Percentiles rank a stretch among this genome's conserved stretches.
Evolutionary conservation across 2,797 vertebrate species (phyloP).

Genomic region (Nothura maculosa): DNA sequence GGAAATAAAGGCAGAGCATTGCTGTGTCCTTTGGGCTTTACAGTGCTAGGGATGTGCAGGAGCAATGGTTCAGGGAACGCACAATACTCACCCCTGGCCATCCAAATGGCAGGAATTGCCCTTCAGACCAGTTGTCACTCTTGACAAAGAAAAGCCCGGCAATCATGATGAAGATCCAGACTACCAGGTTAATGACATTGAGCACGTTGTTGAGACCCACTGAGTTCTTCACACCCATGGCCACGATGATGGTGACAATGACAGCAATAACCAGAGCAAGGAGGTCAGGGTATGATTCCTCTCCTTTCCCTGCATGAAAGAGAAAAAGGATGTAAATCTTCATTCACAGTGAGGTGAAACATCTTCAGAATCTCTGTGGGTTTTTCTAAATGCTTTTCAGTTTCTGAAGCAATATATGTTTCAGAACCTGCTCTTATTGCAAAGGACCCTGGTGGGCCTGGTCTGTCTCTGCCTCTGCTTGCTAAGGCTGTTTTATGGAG

Average conservation of each 20-base stretch:
- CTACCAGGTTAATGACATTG: slow-evolving; percentile 92
- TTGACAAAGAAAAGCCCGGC: slow-evolving; percentile 93
- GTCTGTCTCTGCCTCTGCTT: rapidly evolving
- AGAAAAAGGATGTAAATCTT: not conserved
- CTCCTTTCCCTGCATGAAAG: slow-evolving; percentile 89
- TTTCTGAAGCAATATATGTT: not conserved
- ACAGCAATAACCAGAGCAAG: slow-evolving; percentile 92
- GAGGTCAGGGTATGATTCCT: slow-evolving; percentile 94
- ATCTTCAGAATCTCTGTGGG: not conserved
- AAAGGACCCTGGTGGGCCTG: not conserved
- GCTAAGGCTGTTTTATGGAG: not conserved
- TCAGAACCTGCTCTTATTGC: not conserved
- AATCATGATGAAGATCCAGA: slow-evolving; percentile 95
- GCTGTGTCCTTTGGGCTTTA: rapidly evolving
- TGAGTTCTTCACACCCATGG: slow-evolving; percentile 93
- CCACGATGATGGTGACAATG: slow-evolving; percentile 90
- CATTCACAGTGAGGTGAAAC: not conserved
- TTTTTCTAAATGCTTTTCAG: not conserved
- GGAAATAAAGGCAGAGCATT: not conserved
- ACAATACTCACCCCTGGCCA: slow-evolving; percentile 94
- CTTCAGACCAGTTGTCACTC: slow-evolving; percentile 90
- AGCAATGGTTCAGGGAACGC: not conserved
- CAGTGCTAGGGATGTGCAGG: rapidly evolving
- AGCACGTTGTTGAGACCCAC: slow-evolving; percentile 95
- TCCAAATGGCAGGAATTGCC: slow-evolving; percentile 92